phyloP scores from a whole-genome alignment of 2,888 invertebrate genomes.

The Drosophila imparisetae region DNA sequence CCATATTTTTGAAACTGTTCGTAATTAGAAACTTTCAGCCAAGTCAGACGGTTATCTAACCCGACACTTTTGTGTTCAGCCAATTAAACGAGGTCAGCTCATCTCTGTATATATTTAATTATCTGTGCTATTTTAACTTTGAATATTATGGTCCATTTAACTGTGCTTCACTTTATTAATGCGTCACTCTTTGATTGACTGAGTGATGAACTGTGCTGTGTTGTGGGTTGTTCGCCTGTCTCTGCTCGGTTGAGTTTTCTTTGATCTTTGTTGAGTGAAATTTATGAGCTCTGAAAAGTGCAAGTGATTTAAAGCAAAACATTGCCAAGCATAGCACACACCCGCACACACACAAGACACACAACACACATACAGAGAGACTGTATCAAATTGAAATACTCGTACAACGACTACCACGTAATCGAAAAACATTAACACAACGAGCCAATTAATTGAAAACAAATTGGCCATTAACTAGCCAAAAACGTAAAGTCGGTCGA shows the following conservation, averaged over 20 bases:
- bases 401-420: conserved; percentile 37
- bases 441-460: conserved; percentile 78
- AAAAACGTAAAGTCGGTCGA: conserved; percentile 52
- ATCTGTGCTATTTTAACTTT: background rate
- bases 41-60: background rate
- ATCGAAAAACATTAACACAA: conserved; percentile 64
- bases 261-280: conserved; percentile 67
- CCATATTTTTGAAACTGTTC: background rate
- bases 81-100: background rate
- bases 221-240: conserved; percentile 25
- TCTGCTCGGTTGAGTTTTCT: conserved; percentile 40
- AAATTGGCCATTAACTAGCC: conserved; percentile 74
- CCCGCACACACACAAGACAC: background rate
- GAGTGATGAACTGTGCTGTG: conserved; percentile 43
- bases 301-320: conserved; percentile 61
- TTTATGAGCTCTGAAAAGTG: conserved; percentile 69
- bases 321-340: conserved; percentile 14
- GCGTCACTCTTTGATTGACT: conserved; percentile 35
- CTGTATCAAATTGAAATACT: conserved; percentile 5
- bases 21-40: background rate
- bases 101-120: background rate
- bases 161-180: conserved; percentile 39
- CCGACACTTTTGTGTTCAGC: background rate
- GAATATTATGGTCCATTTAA: conserved; percentile 5
- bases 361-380: background rate